Evolutionary conservation across 2,797 vertebrate species (phyloP), one percentile per base, ranked within the genome.

Genomic region (Hoplostethus atlanticus): DNA sequence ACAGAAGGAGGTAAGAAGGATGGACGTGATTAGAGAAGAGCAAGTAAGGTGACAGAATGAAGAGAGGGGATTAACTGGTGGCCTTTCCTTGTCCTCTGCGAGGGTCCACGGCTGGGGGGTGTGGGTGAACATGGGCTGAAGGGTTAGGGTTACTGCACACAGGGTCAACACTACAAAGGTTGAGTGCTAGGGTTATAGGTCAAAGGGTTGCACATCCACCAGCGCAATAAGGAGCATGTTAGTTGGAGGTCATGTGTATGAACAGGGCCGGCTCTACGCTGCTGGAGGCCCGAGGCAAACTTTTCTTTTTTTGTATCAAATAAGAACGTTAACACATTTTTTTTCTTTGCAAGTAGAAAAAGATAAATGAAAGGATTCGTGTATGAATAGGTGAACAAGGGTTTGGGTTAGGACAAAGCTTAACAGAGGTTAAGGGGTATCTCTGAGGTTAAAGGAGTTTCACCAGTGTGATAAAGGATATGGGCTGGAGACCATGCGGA

Each of bases 401-500:
- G 34, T 42, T 10, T 46, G 10, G 25, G 16, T 60, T 4, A 16
- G 16, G n/a, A n/a, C 2, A 34, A 11, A 60, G 47, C 17, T 6
- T 17, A 60, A 15, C 12, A 28, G n/a, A 56, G 53, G 21, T 52
- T 12, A 25, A 53, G 38, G 28, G 31, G 21, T 21, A 21, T 21
- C 36, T 36, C 7, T 21, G 8, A 40, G 54, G 31, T 17, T 63
- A 36, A 36, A 7, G 36, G 38, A 28, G 6, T 54, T 64, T 64
- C 42, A 40, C 47, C 53, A 54, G 42, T 28, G 40, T 36, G 34
- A 57, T 12, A 94, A 97, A 99, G 98, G 98, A 99, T 99, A 99
- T 99, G 98, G 98, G 78, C 96, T 99, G 91, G 96, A 98, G 81
- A 99, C 98, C 97, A 99, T 97, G 76, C 96, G 97, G 94, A 99